Conservation (phyloP, 2,113 vertebrate species). For the Kryptolebias marmoratus region DNA sequence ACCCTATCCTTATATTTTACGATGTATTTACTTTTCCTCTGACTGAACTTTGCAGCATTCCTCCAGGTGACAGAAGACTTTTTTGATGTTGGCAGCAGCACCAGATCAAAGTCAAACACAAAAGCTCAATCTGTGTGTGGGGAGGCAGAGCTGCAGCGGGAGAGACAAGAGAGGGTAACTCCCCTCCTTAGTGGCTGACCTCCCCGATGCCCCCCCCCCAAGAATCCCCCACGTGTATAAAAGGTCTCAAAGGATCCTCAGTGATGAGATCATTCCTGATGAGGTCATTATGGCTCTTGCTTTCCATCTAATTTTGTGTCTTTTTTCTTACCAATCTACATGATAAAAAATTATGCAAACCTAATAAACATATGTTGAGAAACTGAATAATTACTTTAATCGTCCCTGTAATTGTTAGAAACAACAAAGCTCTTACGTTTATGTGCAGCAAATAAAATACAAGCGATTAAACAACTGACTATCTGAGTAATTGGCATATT, state of each 20-base stretch:
- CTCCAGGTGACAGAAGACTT: constrained; percentile 53
- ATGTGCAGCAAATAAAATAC: not conserved
- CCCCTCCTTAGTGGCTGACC: constrained; percentile 24
- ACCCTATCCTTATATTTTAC: not conserved
- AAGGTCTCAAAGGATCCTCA: constrained; percentile 16
- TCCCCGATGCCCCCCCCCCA: constrained; percentile 4
- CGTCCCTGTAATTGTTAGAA: not conserved
- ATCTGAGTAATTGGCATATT: not conserved
- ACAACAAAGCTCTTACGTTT: not conserved
- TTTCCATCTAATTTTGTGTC: not conserved
- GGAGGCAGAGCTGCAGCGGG: constrained; percentile 8
- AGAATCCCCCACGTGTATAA: constrained; percentile 47
- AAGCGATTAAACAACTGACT: not conserved
- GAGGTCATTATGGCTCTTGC: constrained; percentile 54
- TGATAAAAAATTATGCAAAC: not conserved
- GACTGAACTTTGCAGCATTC: constrained; percentile 25
- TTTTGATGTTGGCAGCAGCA: constrained; percentile 64
- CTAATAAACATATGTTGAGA: not conserved
- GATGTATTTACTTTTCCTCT: constrained; percentile 34
- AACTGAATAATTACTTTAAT: not conserved
- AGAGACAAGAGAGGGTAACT: constrained; percentile 31
- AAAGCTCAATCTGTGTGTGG: constrained; percentile 37
- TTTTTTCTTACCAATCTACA: not conserved
- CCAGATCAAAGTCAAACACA: constrained; percentile 66
- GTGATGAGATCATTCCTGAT: constrained; percentile 68